These are phyloP conservation scores for Drosophila carrolli DNA, from an alignment of 1,140 invertebrate species.

Conservation along the genomic window DNA sequence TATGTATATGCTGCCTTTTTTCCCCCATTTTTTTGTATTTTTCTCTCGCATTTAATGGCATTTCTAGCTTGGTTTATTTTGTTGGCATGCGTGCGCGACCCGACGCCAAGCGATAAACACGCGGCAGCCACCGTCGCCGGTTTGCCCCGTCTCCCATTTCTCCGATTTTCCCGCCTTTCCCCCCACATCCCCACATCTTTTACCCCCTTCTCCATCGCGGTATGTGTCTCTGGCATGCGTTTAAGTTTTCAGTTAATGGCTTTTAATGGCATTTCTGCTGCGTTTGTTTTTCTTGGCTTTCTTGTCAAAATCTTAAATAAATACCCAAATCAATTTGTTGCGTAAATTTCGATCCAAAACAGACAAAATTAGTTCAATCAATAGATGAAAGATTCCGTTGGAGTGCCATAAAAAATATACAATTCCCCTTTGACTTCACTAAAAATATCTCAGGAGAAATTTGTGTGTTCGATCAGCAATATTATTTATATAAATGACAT, in stretches of 20 bases:
- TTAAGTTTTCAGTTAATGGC: constrained; percentile 83
- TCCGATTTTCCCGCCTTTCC: constrained; percentile 1
- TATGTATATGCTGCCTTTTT: constrained; percentile 35
- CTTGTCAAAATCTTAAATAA: constrained; percentile 68
- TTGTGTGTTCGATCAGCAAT: background rate
- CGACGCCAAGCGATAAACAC: constrained; percentile 77
- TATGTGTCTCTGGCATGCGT: constrained; percentile 75
- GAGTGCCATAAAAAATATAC: constrained; percentile 12
- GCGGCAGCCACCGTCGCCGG: constrained; percentile 51
- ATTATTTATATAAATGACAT: constrained; percentile 15
- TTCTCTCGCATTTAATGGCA: constrained; percentile 74
- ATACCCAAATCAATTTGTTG: constrained; percentile 80
- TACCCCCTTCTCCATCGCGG: constrained; percentile 4
- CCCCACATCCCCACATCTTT: background rate
- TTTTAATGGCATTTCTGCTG: constrained; percentile 68
- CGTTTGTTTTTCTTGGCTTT: constrained; percentile 48
- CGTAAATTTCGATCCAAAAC: constrained; percentile 54
- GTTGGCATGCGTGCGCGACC: constrained; percentile 77
- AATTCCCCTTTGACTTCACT: background rate
- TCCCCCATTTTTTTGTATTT: constrained; percentile 31
- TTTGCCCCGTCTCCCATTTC: constrained; percentile 24
- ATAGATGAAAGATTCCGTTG: constrained; percentile 8
- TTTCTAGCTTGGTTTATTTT: constrained; percentile 80
- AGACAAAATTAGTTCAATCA: constrained; percentile 10
- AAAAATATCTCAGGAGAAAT: constrained; percentile 12